Base-by-base conservation (phyloP, 2,797 vertebrate genomes). In the Malurus leucopterus region DNA sequence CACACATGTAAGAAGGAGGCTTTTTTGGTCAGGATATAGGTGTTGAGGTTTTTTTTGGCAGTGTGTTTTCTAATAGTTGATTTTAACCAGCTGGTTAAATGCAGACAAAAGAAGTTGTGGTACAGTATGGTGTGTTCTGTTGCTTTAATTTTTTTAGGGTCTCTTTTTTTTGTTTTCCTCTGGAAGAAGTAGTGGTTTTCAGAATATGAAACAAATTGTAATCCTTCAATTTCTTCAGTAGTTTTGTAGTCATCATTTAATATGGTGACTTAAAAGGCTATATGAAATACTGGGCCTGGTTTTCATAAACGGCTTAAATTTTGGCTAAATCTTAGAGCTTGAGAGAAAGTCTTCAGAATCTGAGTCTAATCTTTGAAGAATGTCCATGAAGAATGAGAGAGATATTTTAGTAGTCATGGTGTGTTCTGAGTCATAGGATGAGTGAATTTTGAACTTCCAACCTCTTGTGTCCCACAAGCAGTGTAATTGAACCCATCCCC, bases 71-170 rank as follows among this genome's bases (percentile, higher is more conserved):
- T 57, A 36, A 21, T 46, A 55, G 13, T 24, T 72, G 5, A 44
- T 69, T 90, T 86, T 70, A 81, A 59, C 27, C 11, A 54, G 17
- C 20, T 62, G 54, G 13, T 73, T 73, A 73, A 84, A 50, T 54
- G 40, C 20, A 15, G 27, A 51, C 8, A 68, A 22, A 53, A 75
- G 29, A 19, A 41, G 10, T 16, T 69, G 43, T 68, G 14, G 8
- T 50, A 73, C 69, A 72, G 11, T n/a, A 38, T 32, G 47, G 10
- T 3, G 8, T 6, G 0, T 54, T 75, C 24, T 67, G 3, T 17
- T 53, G 29, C 18, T 54, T 68, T 67, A 43, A 3, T 38, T 55
- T 76, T 72, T 73, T 46, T 23, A 34, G n/a, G 3, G 6, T 69
- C 17, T 78, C 14, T 53, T 11, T 44, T 44, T 76, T 79, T 55